These are phyloP conservation scores for Anorthoa munda DNA, from an alignment of 2,888 invertebrate genomes.

Conservation along the genomic window DNA sequence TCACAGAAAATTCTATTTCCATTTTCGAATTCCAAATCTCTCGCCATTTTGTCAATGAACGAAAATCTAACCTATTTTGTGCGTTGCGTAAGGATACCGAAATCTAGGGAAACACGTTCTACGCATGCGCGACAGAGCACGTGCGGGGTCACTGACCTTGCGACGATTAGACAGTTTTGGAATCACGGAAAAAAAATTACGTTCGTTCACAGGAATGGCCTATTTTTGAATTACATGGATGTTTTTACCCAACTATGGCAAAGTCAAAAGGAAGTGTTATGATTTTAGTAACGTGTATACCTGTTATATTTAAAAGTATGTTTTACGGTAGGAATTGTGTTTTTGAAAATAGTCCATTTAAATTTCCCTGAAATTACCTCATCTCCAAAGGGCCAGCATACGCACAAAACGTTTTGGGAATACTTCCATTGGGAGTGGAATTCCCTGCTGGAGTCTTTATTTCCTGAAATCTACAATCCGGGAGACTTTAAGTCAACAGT, in stretches of 20 bases:
- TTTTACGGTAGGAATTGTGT: too few relatives aligned
- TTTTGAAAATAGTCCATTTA: too few relatives aligned
- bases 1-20: neutral
- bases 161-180: constrained; percentile 48
- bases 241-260: neutral
- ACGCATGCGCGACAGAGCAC: constrained; percentile 63
- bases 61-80: constrained; percentile 21
- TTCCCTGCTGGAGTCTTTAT: too few relatives aligned
- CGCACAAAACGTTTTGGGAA: too few relatives aligned
- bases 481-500: too few relatives aligned
- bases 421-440: too few relatives aligned
- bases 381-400: too few relatives aligned
- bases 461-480: too few relatives aligned
- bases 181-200: constrained; percentile 29
- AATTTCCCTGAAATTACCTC: too few relatives aligned
- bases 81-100: constrained; percentile 23
- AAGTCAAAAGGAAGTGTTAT: too few relatives aligned
- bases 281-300: too few relatives aligned
- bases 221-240: constrained; percentile 35
- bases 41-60: constrained; percentile 2
- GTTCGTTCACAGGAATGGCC: neutral
- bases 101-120: constrained; percentile 39
- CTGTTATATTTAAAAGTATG: too few relatives aligned
- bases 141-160: constrained; percentile 64
- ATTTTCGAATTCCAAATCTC: neutral